Evolutionary conservation across 2,797 vertebrate species (phyloP), one percentile per base, ranked within the genome.

Genomic region (Gymnopithys bicolor): DNA sequence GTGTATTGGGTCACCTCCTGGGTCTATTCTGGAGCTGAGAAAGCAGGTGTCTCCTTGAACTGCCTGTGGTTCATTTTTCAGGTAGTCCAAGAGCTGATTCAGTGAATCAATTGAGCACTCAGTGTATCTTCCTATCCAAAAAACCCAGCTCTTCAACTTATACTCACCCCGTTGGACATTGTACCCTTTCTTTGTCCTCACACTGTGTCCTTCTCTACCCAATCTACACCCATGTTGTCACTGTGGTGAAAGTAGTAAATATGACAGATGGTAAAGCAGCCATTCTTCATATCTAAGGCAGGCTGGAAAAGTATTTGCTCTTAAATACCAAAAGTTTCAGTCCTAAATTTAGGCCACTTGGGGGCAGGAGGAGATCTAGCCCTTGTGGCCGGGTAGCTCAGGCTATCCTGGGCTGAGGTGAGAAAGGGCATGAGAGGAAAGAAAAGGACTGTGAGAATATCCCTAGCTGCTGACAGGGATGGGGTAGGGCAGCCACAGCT

Each of bases 361-460:
- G 60, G 64, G 68, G 69, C 86, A 90, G 80, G 75, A 95, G 52
- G 66, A 87, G 67, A 56, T 90, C 46, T 90, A 51, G 16, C n/a
- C 46, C 86, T 76, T 76, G 23, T 46, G 35, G 7, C 45, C 69
- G 48, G 17, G 14, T 68, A 83, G 39, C 9, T 80, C 32, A 41
- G 23, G 30, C 46, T 93, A 1, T 27, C 7, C 66, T 18, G 49
- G 24, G 27, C 51, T 64, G 58, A 77, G 33, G 58, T 75, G 77
- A 70, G 58, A 88, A 70, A 74, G 41, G 49, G 30, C 22, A 28
- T 7, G 9, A 1, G 4, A 88, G 69, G 74, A 84, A 94, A 77
- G 33, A 56, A 89, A 56, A 63, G 23, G 48, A 45, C 41, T 64
- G 45, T 59, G 49, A 91, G 60, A 95, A 74, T 85, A 88, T 60